These are phyloP conservation scores for Apostichopus parvimensis DNA, from an alignment of 35 echinoderm and acorn worm genomes.

Conservation along the genomic window DNA sequence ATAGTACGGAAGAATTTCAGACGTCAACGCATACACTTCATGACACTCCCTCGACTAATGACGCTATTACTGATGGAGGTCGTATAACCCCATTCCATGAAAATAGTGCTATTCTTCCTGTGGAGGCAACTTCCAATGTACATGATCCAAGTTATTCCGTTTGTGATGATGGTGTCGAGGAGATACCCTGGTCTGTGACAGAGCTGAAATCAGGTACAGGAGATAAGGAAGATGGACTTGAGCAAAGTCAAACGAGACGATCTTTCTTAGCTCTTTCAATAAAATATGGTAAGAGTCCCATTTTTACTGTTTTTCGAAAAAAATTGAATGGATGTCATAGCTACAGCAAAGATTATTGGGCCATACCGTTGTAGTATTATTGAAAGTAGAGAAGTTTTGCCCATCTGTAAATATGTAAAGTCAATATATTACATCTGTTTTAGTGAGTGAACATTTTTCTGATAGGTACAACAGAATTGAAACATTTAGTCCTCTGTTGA, in stretches of 20 bases:
- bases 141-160: background rate
- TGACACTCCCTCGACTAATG: background rate
- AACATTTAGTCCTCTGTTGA: too few relatives aligned
- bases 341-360: too few relatives aligned
- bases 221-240: background rate
- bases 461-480: too few relatives aligned
- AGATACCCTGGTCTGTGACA: constrained; percentile 26
- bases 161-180: constrained; percentile 10
- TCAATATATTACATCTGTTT: too few relatives aligned
- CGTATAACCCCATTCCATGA: background rate
- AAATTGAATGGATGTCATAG: too few relatives aligned
- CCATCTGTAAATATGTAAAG: too few relatives aligned
- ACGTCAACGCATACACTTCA: background rate
- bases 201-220: background rate
- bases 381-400: too few relatives aligned
- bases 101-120: background rate
- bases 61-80: background rate
- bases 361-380: too few relatives aligned
- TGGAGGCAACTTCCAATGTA: background rate
- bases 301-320: background rate
- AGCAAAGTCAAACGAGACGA: background rate
- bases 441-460: too few relatives aligned
- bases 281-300: background rate
- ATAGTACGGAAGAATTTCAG: background rate
- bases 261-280: constrained; percentile 31